Evolutionary conservation across 2,797 vertebrate species (phyloP).

Genomic region (Sebastes matsubarae): DNA sequence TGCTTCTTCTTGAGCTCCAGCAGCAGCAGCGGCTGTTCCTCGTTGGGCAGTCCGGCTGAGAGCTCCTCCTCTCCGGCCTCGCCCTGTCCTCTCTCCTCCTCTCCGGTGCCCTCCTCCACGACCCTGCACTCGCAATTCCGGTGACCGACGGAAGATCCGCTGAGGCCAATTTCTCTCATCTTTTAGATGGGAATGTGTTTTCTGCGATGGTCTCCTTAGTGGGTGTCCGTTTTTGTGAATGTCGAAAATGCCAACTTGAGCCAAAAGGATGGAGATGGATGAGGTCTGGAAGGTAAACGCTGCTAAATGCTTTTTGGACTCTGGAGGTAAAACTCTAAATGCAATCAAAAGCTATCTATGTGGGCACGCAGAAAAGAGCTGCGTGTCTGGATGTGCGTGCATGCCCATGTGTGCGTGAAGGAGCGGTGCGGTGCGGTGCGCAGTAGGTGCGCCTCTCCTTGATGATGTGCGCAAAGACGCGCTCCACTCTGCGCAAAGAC

Average conservation of each 20-base stretch:
- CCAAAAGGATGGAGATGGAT: neutral
- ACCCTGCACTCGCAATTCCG: constrained; percentile 77
- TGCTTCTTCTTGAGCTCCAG: constrained; percentile 64
- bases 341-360: constrained; percentile 9
- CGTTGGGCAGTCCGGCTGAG: constrained; percentile 67
- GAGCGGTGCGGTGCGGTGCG: constrained; percentile 21
- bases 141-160: constrained; percentile 74
- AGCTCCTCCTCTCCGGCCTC: constrained; percentile 73
- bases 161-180: constrained; percentile 80
- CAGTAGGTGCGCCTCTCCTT: constrained; percentile 18
- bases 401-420: constrained; percentile 30
- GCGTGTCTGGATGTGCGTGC: constrained; percentile 12
- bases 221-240: constrained; percentile 51
- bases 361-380: neutral
- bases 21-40: constrained; percentile 66
- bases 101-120: constrained; percentile 68
- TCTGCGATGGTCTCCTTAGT: constrained; percentile 50
- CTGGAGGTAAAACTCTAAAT: neutral
- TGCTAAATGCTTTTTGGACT: neutral
- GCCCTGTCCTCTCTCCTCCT: constrained; percentile 65
- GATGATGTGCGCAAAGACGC: constrained; percentile 32
- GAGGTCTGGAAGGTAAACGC: neutral
- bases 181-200: constrained; percentile 72
- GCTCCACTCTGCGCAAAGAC: constrained; percentile 19
- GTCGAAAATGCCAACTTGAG: constrained; percentile 23